Evolutionary conservation across 1,140 invertebrate species (phyloP).

Genomic region (Gryon sp.): DNA sequence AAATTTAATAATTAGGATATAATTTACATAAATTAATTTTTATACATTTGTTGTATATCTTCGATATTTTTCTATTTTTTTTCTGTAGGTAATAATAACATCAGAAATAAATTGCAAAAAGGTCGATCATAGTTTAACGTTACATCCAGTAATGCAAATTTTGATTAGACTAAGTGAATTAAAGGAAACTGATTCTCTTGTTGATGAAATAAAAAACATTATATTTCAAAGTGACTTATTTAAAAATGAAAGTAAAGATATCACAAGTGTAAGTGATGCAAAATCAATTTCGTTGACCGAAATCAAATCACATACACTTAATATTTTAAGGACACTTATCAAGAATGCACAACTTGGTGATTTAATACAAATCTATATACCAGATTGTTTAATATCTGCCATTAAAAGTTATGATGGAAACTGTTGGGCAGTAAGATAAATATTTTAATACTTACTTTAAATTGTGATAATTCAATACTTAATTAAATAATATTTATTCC

Average conservation of each 20-base stretch:
- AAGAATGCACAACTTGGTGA: constrained; percentile 88
- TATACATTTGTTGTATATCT: too few relatives aligned
- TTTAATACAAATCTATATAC: constrained; percentile 85
- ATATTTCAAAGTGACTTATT: constrained; percentile 66
- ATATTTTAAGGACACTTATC: constrained; percentile 91
- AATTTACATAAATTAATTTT: neutral
- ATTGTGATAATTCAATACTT: constrained; percentile 6
- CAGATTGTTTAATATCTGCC: constrained; percentile 85
- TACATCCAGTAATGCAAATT: constrained; percentile 83
- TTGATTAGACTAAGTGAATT: constrained; percentile 70
- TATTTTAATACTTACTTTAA: neutral
- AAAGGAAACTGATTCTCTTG: constrained; percentile 53
- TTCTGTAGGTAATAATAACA: constrained; percentile 85
- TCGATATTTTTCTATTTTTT: constrained; percentile 5
- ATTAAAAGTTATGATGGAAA: constrained; percentile 86
- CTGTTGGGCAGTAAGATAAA: constrained; percentile 87
- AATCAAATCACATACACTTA: constrained; percentile 88
- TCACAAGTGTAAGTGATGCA: neutral
- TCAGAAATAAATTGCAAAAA: constrained; percentile 80
- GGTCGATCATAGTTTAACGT: constrained; percentile 62
- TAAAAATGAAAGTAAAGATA: constrained; percentile 40
- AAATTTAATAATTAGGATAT: too few relatives aligned
- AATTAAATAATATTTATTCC: neutral
- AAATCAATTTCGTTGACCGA: constrained; percentile 69
- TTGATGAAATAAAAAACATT: constrained; percentile 55